Evolutionary conservation across 2,888 invertebrate genomes (phyloP), one percentile per base, ranked within the genome.

Genomic region (Dryocosmus kuriphilus): DNA sequence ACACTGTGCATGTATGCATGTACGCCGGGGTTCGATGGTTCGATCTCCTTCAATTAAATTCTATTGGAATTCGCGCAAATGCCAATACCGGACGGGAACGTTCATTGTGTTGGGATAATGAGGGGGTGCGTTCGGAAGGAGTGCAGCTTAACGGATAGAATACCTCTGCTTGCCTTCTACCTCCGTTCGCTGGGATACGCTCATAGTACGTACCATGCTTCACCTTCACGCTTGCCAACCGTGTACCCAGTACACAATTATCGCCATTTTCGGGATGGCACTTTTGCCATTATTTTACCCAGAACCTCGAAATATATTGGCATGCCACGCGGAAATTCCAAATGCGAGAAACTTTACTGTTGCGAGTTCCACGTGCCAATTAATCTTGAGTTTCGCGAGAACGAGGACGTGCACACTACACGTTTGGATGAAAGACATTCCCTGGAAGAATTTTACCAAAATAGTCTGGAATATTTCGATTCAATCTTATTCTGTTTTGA

Each of bases 1-100:
- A 73, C 35, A 76, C 71, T 41, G 71, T 75, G 32, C 38, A 57
- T 55, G 55, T 22, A 32, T 63, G 80, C 81, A 78, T 81, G 83
- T 77, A 82, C 27, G 81, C 51, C 74, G 75, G 75, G 80, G 85
- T 84, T 84, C 88, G 85, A 89, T 88, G 80, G 85, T 84, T 84
- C 88, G 85, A 89, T 88, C 88, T 88, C 87, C 88, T 88, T 88
- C 90, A 90, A 90, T 91, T 91, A 90, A 90, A 90, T 91, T 90
- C 89, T 87, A 90, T 90, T 87, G 90, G 90, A 89, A 90, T 90
- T 89, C 85, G 86, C 86, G 87, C 86, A 87, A 89, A 90, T 89
- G 89, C 89, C 90, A 90, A 91, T 90, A 90, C 89, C 88, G 87
- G 85, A 87, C 85, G 85, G 83, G 83, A 83, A 82, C 87, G 85